Base-by-base conservation (phyloP, 2,888 invertebrate genomes). In the Dusona sp. region DNA sequence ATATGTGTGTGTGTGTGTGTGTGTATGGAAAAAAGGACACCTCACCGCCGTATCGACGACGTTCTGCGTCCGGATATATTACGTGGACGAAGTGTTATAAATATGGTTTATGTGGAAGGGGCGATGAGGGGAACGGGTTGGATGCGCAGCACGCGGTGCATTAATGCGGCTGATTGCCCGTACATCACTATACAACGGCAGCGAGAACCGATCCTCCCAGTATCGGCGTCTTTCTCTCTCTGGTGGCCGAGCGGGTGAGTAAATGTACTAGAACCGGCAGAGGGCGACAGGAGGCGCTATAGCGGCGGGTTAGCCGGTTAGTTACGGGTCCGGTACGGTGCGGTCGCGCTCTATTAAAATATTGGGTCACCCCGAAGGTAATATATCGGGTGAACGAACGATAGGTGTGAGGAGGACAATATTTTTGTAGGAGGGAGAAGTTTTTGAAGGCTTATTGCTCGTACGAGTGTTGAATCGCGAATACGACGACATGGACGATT, bases 151-250 rank as follows among this genome's bases (percentile, higher is more conserved):
- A 90, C 91, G 92, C 92, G 91, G 91, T 90, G 92, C 92, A 93
- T 93, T 93, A 93, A 93, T 93, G 92, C 92, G 91, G 91, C 92
- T 94, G 93, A 93, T 93, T 93, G 93, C 93, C 91, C 93, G 92
- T 93, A 93, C 91, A 94, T 93, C 93, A 93, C 90, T 88, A 89
- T 88, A 70, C 87, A 84, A 79, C 64, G 79, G 48, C 74, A 65
- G 75, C 51, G 68, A 51, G 45, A 64, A 65, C 81, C 72, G 77
- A 78, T 84, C 78, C 73, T 84, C 79, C 61, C 87, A 83, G 83
- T 87, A 77, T 82, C 86, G 54, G 72, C 64, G 65, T 82, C 84
- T 78, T 51, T 88, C 86, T 82, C 87, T 86, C 64, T 80, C 65
- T 82, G 87, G 11, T 64, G 67, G 13, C 29, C 29, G 57, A 61